These are phyloP conservation scores for Tangara arthus DNA, from an alignment of 2,797 vertebrate genomes.

Conservation along the genomic window DNA sequence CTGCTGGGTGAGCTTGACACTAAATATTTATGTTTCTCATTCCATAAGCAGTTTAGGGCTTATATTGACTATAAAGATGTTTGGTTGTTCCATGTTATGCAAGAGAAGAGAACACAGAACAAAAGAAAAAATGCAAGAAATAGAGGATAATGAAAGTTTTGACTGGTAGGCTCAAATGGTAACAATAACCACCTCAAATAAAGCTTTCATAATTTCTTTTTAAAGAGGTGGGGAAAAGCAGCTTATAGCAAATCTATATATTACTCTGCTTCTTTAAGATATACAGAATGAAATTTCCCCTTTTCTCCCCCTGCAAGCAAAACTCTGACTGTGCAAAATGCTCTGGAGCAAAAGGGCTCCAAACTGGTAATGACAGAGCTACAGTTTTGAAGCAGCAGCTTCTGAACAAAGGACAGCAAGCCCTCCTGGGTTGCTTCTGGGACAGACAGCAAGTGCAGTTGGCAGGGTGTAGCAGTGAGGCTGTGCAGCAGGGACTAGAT, in stretches of 20 bases:
- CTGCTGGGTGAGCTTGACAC: background rate
- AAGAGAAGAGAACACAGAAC: background rate
- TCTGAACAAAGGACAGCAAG: background rate
- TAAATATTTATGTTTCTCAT: background rate
- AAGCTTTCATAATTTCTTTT: background rate
- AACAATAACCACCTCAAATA: background rate
- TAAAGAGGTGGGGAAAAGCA: background rate
- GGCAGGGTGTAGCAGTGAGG: background rate
- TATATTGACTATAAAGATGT: background rate
- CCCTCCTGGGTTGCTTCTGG: background rate
- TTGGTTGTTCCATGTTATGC: background rate
- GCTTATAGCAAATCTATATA: background rate
- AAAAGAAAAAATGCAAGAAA: background rate
- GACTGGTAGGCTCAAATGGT: background rate
- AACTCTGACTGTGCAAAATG: background rate
- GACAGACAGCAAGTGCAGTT: background rate
- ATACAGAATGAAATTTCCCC: background rate
- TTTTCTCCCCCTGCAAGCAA: background rate
- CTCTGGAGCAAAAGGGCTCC: background rate
- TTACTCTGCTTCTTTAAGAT: background rate
- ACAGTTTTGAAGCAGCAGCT: background rate
- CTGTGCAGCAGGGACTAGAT: background rate
- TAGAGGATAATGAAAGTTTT: background rate
- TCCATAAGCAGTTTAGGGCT: background rate
- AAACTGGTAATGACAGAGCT: background rate